phyloP scores from a whole-genome alignment of 92 coral and sea anemone species.

The Paragorgia papillata region DNA sequence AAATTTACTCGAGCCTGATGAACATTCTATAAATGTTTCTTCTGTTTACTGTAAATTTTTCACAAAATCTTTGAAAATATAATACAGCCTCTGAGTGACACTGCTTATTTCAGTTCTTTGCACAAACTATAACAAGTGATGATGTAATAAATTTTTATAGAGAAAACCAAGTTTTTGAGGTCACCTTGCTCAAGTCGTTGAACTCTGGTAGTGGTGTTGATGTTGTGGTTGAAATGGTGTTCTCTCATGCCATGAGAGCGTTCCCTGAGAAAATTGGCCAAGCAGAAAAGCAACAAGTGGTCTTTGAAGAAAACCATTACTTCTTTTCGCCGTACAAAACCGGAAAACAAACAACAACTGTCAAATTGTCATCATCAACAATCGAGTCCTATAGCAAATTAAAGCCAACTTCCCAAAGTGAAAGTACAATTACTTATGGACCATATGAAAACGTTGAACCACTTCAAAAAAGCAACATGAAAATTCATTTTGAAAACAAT shows the following conservation, averaged over 20 bases:
- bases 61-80: no score
- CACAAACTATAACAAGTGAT: no score
- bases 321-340: conserved; percentile 73
- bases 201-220: conserved; percentile 67
- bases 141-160: conserved; percentile 40
- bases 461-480: conserved; percentile 74
- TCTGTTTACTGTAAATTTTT: no score
- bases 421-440: conserved; percentile 79
- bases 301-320: conserved; percentile 92
- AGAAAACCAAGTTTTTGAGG: conserved; percentile 68
- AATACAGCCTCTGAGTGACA: no score
- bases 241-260: conserved; percentile 86
- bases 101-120: no score
- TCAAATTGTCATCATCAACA: conserved; percentile 78
- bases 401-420: conserved; percentile 81
- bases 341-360: conserved; percentile 81
- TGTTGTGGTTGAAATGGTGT: conserved; percentile 74
- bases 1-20: no score
- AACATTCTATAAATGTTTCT: no score
- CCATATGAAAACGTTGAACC: conserved; percentile 82
- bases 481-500: conserved; percentile 92
- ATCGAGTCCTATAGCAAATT: conserved; percentile 87
- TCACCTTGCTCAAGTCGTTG: conserved; percentile 62
- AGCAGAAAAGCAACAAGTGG: conserved; percentile 87
- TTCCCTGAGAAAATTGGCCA: conserved; percentile 88